Percentiles rank a stretch among this genome's conserved stretches.
Conservation (phyloP, 53 echinoderm and acorn worm genomes). For the Glandiceps talaboti region DNA sequence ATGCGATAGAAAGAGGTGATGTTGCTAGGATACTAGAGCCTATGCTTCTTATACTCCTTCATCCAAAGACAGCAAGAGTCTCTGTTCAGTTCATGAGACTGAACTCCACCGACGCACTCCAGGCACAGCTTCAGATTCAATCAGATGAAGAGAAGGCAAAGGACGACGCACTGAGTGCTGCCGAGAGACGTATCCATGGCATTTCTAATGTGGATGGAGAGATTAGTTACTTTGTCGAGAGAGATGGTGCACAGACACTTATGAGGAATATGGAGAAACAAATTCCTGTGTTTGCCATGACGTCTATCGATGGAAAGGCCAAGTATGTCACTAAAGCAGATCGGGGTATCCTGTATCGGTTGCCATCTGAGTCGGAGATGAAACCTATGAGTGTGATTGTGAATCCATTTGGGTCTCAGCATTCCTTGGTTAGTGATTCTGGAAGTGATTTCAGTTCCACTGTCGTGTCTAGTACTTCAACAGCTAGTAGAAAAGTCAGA, state of each 20-base stretch:
- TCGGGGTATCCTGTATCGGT: slow-evolving; percentile 55
- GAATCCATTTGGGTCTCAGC: slow-evolving; percentile 69
- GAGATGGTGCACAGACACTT: slow-evolving; percentile 68
- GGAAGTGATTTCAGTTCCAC: slow-evolving; percentile 54
- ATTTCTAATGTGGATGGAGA: slow-evolving; percentile 83
- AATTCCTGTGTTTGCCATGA: slow-evolving; percentile 84
- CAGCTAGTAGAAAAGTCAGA: background rate
- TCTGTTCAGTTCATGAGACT: slow-evolving; percentile 79
- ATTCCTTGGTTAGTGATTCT: slow-evolving; percentile 73
- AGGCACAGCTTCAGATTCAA: slow-evolving; percentile 2
- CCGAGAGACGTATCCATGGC: slow-evolving; percentile 84
- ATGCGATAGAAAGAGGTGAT: slow-evolving; percentile 93
- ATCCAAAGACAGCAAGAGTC: slow-evolving; percentile 80
- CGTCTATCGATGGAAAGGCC: slow-evolving; percentile 81
- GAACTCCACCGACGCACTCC: slow-evolving; percentile 22
- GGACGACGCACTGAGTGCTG: slow-evolving; percentile 19
- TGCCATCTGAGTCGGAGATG: slow-evolving; percentile 62
- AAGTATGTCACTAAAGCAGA: slow-evolving; percentile 78
- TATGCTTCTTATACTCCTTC: slow-evolving; percentile 80
- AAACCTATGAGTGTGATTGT: slow-evolving; percentile 88
- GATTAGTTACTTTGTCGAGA: slow-evolving; percentile 76
- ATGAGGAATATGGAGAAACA: slow-evolving; percentile 59
- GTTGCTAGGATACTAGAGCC: slow-evolving; percentile 91
- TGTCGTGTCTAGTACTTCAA: background rate
- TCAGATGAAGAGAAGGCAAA: slow-evolving; percentile 22